Evolutionary conservation across 2,888 invertebrate genomes (phyloP).

Genomic region (Dexiosoma caninum): DNA sequence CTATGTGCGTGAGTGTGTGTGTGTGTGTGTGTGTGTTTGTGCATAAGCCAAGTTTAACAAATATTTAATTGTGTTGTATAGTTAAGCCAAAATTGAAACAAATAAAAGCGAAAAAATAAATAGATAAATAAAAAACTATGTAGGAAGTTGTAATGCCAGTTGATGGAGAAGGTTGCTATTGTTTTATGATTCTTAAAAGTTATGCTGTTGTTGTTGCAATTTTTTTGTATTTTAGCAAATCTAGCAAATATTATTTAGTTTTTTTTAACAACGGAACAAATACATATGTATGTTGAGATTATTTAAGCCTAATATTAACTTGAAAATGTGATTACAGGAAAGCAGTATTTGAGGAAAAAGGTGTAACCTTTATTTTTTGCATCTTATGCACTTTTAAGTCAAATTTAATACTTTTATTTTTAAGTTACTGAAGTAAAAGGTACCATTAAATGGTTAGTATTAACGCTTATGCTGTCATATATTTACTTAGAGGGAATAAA

Average conservation of each 20-base stretch:
- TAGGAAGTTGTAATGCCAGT: slow-evolving; percentile 66
- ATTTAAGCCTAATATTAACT: not conserved
- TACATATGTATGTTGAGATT: not conserved
- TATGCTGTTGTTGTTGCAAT: not conserved
- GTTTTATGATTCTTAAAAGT: slow-evolving; percentile 48
- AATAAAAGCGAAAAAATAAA: slow-evolving; percentile 25
- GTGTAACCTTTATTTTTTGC: too few relatives aligned
- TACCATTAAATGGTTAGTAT: too few relatives aligned
- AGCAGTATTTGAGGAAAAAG: too few relatives aligned
- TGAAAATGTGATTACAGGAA: too few relatives aligned
- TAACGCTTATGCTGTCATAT: too few relatives aligned
- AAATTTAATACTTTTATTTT: too few relatives aligned
- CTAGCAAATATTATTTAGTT: not conserved
- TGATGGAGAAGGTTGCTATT: slow-evolving; percentile 63
- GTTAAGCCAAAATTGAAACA: slow-evolving; percentile 27
- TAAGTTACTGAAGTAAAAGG: too few relatives aligned
- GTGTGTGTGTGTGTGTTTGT: not conserved
- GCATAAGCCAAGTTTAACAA: not conserved
- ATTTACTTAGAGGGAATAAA: too few relatives aligned
- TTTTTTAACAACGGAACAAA: not conserved
- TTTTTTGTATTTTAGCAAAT: not conserved
- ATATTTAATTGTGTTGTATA: not conserved
- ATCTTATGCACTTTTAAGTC: too few relatives aligned
- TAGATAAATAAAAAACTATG: slow-evolving; percentile 34
- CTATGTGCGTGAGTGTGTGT: not conserved